Conservation (phyloP, 2,113 vertebrate genomes). For the Xenus cinereus region DNA sequence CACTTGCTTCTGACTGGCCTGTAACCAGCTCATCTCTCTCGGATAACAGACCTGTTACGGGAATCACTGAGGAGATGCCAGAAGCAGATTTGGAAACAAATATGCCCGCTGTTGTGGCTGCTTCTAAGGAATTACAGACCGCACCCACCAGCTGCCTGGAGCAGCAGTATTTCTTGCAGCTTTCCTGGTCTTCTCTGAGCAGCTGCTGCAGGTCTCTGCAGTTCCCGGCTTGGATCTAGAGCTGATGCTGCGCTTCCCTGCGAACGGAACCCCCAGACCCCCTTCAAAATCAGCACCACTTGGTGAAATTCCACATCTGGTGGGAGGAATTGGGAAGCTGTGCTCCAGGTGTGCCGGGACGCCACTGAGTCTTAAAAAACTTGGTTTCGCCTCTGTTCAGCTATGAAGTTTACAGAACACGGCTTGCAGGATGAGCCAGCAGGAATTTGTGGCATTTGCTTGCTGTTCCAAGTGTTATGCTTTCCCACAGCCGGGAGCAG, state of each 20-base stretch:
- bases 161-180: neutral
- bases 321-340: accelerated
- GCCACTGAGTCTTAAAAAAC: neutral
- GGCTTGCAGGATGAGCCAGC: neutral
- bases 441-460: neutral
- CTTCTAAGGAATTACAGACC: neutral
- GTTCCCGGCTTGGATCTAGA: neutral
- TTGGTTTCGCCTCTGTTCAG: neutral
- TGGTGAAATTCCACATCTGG: neutral
- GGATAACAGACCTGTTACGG: neutral
- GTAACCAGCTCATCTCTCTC: neutral
- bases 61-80: neutral
- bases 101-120: accelerated
- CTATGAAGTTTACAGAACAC: neutral
- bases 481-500: neutral
- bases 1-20: neutral
- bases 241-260: neutral
- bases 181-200: neutral
- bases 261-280: accelerated
- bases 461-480: neutral
- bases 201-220: neutral
- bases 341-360: neutral
- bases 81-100: neutral
- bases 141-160: neutral
- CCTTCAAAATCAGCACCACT: accelerated